Evolutionary conservation across 1,140 invertebrate species (phyloP), one percentile per base, ranked within the genome.

Genomic region (Drosophila guanche): DNA sequence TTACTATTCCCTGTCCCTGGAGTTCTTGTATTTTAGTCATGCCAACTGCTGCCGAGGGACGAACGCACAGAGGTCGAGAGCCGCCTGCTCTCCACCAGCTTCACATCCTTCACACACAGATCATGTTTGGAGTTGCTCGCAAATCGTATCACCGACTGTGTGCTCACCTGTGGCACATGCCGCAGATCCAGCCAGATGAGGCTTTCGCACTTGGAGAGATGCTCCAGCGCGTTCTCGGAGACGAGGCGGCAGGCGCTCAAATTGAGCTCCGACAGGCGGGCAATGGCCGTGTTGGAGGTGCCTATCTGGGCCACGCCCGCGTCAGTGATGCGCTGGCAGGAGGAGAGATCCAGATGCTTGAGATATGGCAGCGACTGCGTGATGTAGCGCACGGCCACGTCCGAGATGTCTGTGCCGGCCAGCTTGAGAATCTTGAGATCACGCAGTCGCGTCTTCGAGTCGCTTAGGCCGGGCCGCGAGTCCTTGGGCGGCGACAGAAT

Each of bases 341-440:
- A 96, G 12, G 96, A 97, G 7, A 98, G 92, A 92, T 97, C 96
- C 47, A 98, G 91, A 46, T 94, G 93, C 22, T 94, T 93, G 43
- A 98, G 90, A 74, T 94, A 93, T 0, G 95, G 95, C 48, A 98
- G 81, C 79, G 97, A 95, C 91, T 97, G 95, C 0, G 95, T 94
- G 3, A 97, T 94, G 56, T 96, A 95, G 12, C 96, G 93, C 76
- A 98, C 93, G 0, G 97, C 95, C 14, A 97, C 95, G 89, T 99
- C 97, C 0, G 97, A 96, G 41, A 99, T 95, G 72, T 98, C 96
- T 3, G 97, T 97, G 25, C 97, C 97, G 37, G 96, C 95, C 2
- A 98, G 91, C 40, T 94, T 94, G 12, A 99, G 92, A 47, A 93
- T 94, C 55, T 94, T 94, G 10, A 98, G 92, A 65, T 96, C 94